phyloP scores from a whole-genome alignment of 2,888 invertebrate genomes.

The Apoda limacodes region DNA sequence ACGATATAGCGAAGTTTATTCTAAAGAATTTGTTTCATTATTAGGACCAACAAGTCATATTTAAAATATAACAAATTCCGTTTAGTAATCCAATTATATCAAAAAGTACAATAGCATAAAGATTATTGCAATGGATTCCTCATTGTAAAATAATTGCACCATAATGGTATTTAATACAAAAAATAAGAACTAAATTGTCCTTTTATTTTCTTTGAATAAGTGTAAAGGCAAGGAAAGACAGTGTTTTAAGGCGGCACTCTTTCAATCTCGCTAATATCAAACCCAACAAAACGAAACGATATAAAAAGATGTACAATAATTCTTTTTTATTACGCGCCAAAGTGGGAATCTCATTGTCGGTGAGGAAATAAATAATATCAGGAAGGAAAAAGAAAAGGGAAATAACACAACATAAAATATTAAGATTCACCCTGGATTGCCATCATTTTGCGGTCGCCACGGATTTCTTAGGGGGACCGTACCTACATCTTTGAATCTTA shows the following conservation, averaged over 20 bases:
- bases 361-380: slow-evolving; percentile 66
- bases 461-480: slow-evolving; percentile 53
- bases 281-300: slow-evolving; percentile 56
- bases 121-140: too few relatives aligned
- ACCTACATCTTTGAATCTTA: slow-evolving; percentile 65
- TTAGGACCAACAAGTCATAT: too few relatives aligned
- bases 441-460: slow-evolving; percentile 62
- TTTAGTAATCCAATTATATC: too few relatives aligned
- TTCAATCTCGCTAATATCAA: slow-evolving; percentile 56
- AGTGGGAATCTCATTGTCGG: slow-evolving; percentile 69
- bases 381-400: slow-evolving; percentile 63
- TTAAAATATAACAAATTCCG: too few relatives aligned
- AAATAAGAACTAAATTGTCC: too few relatives aligned
- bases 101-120: too few relatives aligned
- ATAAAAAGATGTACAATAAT: slow-evolving; percentile 69
- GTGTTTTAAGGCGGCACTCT: slow-evolving; percentile 35
- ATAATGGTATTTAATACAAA: too few relatives aligned
- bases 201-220: too few relatives aligned
- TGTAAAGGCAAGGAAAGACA: too few relatives aligned
- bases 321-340: slow-evolving; percentile 67
- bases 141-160: too few relatives aligned
- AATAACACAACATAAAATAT: slow-evolving; percentile 70
- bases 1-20: too few relatives aligned
- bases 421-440: slow-evolving; percentile 69
- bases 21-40: too few relatives aligned